phyloP scores from a whole-genome alignment of 2,888 invertebrate species.

The Eurytoma adleriae region DNA sequence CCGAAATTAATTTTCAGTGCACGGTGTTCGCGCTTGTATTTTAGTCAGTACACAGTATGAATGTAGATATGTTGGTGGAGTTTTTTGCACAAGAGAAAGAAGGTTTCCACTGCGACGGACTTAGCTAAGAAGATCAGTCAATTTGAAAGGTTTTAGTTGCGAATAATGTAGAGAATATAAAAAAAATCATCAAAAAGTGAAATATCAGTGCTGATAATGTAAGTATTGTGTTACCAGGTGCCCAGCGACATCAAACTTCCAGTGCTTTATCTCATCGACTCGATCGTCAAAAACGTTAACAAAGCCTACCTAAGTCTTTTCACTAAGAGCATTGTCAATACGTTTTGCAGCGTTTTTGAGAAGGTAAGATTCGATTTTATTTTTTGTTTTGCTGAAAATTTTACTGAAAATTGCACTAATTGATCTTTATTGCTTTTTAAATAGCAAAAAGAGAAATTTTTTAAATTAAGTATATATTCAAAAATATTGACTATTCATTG shows the following conservation, averaged over 20 bases:
- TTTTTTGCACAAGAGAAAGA: slow-evolving; percentile 27
- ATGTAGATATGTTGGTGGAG: neutral
- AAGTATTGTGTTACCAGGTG: slow-evolving; percentile 82
- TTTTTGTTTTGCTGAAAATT: neutral
- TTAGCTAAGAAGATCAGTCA: slow-evolving; percentile 20
- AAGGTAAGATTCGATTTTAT: slow-evolving; percentile 82
- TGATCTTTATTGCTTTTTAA: neutral
- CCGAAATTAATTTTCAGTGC: slow-evolving; percentile 1
- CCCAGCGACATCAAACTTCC: slow-evolving; percentile 94
- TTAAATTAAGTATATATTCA: neutral
- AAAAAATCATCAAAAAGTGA: slow-evolving; percentile 33
- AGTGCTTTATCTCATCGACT: slow-evolving; percentile 98
- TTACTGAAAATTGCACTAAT: slow-evolving; percentile 1
- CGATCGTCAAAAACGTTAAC: slow-evolving; percentile 97
- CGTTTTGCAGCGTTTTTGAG: slow-evolving; percentile 96
- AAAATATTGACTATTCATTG: neutral
- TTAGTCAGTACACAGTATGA: neutral
- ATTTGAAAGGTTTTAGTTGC: neutral
- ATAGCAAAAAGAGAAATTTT: neutral
- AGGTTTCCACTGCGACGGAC: slow-evolving; percentile 34
- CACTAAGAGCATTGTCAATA: slow-evolving; percentile 93
- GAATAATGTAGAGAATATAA: slow-evolving; percentile 5
- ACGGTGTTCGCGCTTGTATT: neutral
- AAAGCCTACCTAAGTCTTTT: slow-evolving; percentile 92
- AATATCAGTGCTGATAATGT: slow-evolving; percentile 42